phyloP scores from a whole-genome alignment of 2,113 vertebrate genomes.

The Urocynchramus pylzowi region DNA sequence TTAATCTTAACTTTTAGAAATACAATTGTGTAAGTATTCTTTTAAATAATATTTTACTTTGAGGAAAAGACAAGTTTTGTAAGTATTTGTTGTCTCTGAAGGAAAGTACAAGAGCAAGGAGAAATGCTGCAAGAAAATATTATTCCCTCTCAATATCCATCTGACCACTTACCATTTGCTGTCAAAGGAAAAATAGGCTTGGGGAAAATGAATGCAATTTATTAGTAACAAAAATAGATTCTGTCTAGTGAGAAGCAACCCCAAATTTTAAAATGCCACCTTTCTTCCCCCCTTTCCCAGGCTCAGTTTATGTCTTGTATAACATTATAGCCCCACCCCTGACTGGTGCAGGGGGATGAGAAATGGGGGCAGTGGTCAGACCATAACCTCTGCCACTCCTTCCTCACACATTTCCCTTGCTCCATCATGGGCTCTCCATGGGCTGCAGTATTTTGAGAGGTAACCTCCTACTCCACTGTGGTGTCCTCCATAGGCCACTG shows the following conservation, averaged over 20 bases:
- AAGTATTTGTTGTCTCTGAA: neutral
- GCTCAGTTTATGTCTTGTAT: neutral
- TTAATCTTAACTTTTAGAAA: neutral
- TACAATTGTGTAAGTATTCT: neutral
- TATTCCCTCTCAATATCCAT: neutral
- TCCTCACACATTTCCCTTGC: neutral
- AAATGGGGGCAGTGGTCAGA: neutral
- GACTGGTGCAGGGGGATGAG: neutral
- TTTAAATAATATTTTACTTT: neutral
- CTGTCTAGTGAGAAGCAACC: neutral
- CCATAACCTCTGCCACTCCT: neutral
- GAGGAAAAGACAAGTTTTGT: neutral
- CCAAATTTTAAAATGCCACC: neutral
- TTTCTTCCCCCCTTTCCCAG: neutral
- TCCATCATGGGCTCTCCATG: neutral
- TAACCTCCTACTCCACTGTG: fast-evolving
- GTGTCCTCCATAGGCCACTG: neutral
- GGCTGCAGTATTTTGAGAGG: neutral
- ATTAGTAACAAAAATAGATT: neutral
- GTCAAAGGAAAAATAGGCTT: neutral
- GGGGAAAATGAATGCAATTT: neutral
- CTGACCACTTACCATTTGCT: neutral
- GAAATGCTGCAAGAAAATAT: neutral
- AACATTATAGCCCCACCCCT: fast-evolving
- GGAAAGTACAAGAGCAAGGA: neutral